Evolutionary conservation across 2,113 vertebrate genomes (phyloP).

Genomic region (Onychostruthus taczanowskii): DNA sequence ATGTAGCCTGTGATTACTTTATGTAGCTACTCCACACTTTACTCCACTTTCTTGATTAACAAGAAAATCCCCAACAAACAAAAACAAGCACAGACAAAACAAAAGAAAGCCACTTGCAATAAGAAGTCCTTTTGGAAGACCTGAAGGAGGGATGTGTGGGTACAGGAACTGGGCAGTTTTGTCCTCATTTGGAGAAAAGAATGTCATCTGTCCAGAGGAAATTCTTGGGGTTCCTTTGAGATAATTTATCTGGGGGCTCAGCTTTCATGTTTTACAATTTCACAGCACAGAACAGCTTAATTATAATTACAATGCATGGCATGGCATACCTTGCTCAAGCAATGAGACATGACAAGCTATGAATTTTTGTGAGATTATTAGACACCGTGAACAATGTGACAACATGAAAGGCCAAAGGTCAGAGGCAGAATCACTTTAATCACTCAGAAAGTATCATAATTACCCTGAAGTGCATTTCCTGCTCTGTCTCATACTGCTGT

Average conservation of each 20-base stretch:
- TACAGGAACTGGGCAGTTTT: rapidly evolving
- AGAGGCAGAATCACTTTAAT: neutral
- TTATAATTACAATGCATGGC: neutral
- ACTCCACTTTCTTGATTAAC: neutral
- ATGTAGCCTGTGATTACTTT: neutral
- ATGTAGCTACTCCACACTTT: neutral
- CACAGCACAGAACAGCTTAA: neutral
- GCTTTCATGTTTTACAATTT: neutral
- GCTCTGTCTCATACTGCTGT: neutral
- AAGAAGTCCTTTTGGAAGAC: neutral
- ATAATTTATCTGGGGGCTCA: neutral
- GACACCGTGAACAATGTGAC: neutral
- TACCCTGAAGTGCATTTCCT: neutral
- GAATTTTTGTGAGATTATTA: neutral
- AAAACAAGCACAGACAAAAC: neutral
- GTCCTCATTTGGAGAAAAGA: neutral
- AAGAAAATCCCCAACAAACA: neutral
- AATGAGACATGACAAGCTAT: neutral
- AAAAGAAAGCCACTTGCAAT: neutral
- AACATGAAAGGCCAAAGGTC: neutral
- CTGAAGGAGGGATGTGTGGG: rapidly evolving
- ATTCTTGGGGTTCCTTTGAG: neutral
- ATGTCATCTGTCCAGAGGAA: neutral
- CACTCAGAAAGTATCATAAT: neutral
- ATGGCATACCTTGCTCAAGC: neutral